Evolutionary conservation across 2,797 vertebrate species (phyloP).

Genomic region (Sternarchorhynchus goeldii): DNA sequence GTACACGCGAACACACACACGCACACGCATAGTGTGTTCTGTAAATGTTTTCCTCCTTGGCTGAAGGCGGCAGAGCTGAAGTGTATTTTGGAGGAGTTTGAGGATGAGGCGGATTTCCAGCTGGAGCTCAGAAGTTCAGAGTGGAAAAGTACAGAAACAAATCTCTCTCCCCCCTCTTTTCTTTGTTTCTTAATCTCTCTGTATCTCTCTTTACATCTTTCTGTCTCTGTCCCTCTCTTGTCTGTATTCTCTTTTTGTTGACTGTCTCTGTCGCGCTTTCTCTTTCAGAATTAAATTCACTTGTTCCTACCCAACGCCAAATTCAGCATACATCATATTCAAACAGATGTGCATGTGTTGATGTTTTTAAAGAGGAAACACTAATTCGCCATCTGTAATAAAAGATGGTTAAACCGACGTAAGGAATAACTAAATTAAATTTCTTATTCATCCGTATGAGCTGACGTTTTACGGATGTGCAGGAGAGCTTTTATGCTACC

Average conservation of each 20-base stretch:
- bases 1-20: conserved; percentile 5
- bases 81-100: conserved; percentile 25
- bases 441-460: no score
- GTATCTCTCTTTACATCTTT: no score
- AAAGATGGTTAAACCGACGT: not conserved
- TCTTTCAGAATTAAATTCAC: not conserved
- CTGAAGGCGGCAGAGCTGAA: not conserved
- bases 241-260: no score
- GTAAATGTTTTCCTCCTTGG: conserved; percentile 5
- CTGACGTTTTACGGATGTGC: no score
- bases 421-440: no score
- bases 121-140: conserved; percentile 40
- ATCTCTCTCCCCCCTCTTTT: not conserved
- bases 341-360: not conserved
- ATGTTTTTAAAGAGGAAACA: not conserved
- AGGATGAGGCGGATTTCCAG: conserved; percentile 29
- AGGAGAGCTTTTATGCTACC: no score
- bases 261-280: not conserved
- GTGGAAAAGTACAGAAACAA: conserved; percentile 50
- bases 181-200: no score
- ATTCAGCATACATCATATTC: not conserved
- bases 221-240: no score
- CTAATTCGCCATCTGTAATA: no score
- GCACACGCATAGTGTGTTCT: not conserved
- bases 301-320: not conserved